Base-by-base conservation (phyloP, 2,113 vertebrate genomes). In the Ranitomeya variabilis region DNA sequence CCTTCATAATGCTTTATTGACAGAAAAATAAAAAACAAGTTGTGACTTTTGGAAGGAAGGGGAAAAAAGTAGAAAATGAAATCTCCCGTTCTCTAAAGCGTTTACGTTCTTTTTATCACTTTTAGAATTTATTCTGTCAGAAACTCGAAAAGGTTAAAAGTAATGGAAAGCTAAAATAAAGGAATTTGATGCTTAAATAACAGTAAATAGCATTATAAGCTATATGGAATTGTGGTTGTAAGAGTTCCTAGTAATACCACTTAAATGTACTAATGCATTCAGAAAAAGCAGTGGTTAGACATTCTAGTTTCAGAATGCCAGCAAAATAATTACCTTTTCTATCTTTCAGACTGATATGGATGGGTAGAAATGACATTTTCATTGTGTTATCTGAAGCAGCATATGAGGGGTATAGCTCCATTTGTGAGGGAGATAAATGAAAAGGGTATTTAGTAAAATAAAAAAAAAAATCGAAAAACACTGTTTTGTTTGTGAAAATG, bases 291-390 rank as follows among this genome's bases (percentile, higher is more conserved):
- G 31, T 21, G 45, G 73, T 51, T 76, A 76, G 73, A 71, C 37
- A 76, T 76, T 45, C 73, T 76, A 76, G 2, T 76, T 15, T 51
- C 73, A 76, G 73, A 76, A 76, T 76, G 69, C 14, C 73, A 10
- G 13, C 3, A 19, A 19, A 45, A 76, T 76, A 76, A 76, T 76
- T 45, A 76, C 18, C 14, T 51, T 23, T 16, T 11, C 18, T 51
- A 80, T 6, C n/a, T 80, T 2, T 59, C 21, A 26, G n/a, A 54
- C n/a, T 54, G 18, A 57, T 80, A 57, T 57, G n/a, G 51, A n/a
- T 57, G 14, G 21, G 52, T 23, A 12, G 26, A 57, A 23, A 57
- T 80, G 77, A 80, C 77, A 23, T 80, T 23, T 80, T 26, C 13
- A 80, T 80, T 80, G 4, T 55, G 2, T 55, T 78, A 45, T 55